phyloP scores from a whole-genome alignment of 2,113 vertebrate genomes.

The Nesogale talazaci region DNA sequence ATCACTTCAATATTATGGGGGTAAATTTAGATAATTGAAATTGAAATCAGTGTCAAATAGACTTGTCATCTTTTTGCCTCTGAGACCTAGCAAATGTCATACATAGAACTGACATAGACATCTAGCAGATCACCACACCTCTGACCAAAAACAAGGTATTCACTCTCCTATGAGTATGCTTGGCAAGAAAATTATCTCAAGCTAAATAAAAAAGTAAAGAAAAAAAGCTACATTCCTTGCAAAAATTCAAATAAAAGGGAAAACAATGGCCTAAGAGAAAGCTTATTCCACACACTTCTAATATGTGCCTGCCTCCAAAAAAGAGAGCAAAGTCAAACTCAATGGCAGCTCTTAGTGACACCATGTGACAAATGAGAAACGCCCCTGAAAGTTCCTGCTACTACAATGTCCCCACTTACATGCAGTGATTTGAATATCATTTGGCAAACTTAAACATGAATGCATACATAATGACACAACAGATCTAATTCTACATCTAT shows the following conservation, averaged over 20 bases:
- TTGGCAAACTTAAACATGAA: no score
- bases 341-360: no score
- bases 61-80: background rate
- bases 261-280: no score
- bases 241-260: background rate
- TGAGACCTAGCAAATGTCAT: background rate
- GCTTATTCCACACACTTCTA: background rate
- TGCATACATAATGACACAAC: no score
- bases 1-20: background rate
- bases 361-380: no score
- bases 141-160: background rate
- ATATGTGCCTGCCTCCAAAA: background rate
- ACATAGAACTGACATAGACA: background rate
- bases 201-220: background rate
- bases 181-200: background rate
- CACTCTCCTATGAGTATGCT: background rate
- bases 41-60: background rate
- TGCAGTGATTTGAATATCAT: no score
- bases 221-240: background rate
- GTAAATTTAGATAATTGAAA: background rate
- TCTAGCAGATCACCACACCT: background rate
- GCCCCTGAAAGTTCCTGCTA: no score
- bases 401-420: no score
- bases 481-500: no score
- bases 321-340: no score